Conservation (phyloP, 2,888 invertebrate species). For the Rhagonycha fulva region DNA sequence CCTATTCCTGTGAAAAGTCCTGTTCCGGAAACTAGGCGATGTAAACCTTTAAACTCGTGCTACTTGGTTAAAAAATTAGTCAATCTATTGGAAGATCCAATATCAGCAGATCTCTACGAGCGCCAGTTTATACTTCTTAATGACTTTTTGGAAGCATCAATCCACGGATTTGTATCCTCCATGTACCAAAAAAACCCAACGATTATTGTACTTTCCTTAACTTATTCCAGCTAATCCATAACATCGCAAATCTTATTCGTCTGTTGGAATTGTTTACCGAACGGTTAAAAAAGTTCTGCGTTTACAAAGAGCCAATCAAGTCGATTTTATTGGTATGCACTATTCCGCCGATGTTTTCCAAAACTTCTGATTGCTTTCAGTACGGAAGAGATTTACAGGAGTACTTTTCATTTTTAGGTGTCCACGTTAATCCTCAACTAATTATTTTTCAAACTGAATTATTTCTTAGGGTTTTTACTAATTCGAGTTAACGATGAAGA, state of each 20-base stretch:
- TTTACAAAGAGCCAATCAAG: constrained; percentile 42
- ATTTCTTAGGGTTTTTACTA: constrained; percentile 41
- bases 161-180: constrained; percentile 33
- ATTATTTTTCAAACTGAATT: background rate
- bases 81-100: constrained; percentile 28
- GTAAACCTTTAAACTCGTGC: constrained; percentile 13
- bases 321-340: constrained; percentile 45
- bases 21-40: background rate
- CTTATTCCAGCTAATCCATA: constrained; percentile 45
- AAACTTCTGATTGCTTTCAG: constrained; percentile 43
- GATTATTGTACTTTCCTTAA: constrained; percentile 10
- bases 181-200: background rate
- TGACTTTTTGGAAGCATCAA: constrained; percentile 29
- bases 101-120: constrained; percentile 23
- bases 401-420: constrained; percentile 50
- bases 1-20: background rate
- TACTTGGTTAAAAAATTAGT: constrained; percentile 26
- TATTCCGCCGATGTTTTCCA: constrained; percentile 45
- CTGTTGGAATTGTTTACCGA: constrained; percentile 47
- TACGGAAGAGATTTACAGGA: constrained; percentile 41
- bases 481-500: constrained; percentile 27
- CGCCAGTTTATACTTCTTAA: constrained; percentile 26
- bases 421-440: background rate
- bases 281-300: constrained; percentile 30
- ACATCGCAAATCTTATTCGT: constrained; percentile 46